Evolutionary conservation across 92 coral and sea anemone species (phyloP).

Genomic region (Zoanthus gigantus): DNA sequence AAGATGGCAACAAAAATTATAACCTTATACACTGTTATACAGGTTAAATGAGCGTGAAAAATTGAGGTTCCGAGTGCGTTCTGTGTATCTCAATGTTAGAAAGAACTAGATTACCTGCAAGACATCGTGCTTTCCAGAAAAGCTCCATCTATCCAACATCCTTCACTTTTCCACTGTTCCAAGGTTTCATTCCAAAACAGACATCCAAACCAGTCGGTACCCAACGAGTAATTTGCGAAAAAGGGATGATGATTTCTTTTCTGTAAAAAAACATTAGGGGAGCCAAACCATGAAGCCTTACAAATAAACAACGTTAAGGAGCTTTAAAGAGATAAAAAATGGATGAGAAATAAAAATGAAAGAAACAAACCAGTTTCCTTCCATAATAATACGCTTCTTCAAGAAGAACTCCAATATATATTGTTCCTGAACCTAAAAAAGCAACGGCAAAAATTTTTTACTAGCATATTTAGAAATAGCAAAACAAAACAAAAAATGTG

Average conservation of each 20-base stretch:
- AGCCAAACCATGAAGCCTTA: background rate
- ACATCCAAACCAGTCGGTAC: slow-evolving; percentile 77
- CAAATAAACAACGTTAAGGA: background rate
- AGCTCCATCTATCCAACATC: slow-evolving; percentile 68
- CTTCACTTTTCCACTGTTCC: slow-evolving; percentile 67
- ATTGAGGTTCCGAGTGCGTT: background rate
- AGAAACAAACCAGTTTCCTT: slow-evolving; percentile 64
- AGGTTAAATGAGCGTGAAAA: no score
- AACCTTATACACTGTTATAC: no score
- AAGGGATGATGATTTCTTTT: slow-evolving; percentile 27
- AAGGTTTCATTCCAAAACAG: slow-evolving; percentile 71
- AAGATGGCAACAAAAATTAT: no score
- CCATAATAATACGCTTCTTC: slow-evolving; percentile 65
- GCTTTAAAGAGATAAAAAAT: background rate
- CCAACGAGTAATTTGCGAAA: slow-evolving; percentile 60
- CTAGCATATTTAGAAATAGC: no score
- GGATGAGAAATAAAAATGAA: background rate
- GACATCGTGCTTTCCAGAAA: slow-evolving; percentile 40
- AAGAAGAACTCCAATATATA: slow-evolving; percentile 57
- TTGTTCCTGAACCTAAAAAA: slow-evolving; percentile 56
- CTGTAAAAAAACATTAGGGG: slow-evolving; percentile 16
- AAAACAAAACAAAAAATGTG: no score
- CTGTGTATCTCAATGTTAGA: background rate
- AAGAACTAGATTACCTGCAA: slow-evolving; percentile 67
- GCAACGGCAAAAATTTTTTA: no score